Evolutionary conservation across 1,140 invertebrate genomes (phyloP).

Genomic region (Augochlora pura): DNA sequence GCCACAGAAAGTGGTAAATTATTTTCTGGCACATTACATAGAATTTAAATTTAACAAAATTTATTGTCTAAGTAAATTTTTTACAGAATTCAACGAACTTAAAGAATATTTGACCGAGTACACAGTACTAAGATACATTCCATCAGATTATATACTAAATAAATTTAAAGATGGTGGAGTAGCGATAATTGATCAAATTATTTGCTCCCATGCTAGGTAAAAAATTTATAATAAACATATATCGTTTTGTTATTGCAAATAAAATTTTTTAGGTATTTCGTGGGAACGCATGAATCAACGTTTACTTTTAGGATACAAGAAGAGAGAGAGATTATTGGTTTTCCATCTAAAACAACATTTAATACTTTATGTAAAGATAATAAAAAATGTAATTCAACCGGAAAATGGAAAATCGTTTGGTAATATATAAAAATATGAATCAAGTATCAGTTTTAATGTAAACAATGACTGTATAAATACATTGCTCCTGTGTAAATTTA

Average conservation of each 20-base stretch:
- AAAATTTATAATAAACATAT: slow-evolving; percentile 28
- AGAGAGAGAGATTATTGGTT: slow-evolving; percentile 96
- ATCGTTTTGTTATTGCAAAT: neutral
- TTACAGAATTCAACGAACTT: slow-evolving; percentile 81
- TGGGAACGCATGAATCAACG: slow-evolving; percentile 96
- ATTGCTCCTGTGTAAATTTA: slow-evolving; percentile 18
- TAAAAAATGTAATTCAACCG: slow-evolving; percentile 63
- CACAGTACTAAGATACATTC: slow-evolving; percentile 79
- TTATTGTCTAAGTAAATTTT: neutral
- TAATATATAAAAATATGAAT: slow-evolving; percentile 30
- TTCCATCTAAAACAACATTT: slow-evolving; percentile 90
- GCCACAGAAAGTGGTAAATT: slow-evolving; percentile 77
- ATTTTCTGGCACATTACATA: neutral
- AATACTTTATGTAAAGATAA: slow-evolving; percentile 90
- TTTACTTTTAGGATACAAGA: slow-evolving; percentile 98
- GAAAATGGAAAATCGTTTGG: slow-evolving; percentile 76
- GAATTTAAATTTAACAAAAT: neutral
- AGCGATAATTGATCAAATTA: slow-evolving; percentile 98
- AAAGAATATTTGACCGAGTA: slow-evolving; percentile 76
- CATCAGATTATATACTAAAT: slow-evolving; percentile 74
- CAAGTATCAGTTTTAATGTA: slow-evolving; percentile 19
- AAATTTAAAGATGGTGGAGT: slow-evolving; percentile 91
- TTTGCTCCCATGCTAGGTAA: slow-evolving; percentile 91
- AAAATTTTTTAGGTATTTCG: slow-evolving; percentile 85
- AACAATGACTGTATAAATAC: slow-evolving; percentile 35